Conservation (phyloP, 2,797 vertebrate genomes). For the Harpagifer antarcticus region DNA sequence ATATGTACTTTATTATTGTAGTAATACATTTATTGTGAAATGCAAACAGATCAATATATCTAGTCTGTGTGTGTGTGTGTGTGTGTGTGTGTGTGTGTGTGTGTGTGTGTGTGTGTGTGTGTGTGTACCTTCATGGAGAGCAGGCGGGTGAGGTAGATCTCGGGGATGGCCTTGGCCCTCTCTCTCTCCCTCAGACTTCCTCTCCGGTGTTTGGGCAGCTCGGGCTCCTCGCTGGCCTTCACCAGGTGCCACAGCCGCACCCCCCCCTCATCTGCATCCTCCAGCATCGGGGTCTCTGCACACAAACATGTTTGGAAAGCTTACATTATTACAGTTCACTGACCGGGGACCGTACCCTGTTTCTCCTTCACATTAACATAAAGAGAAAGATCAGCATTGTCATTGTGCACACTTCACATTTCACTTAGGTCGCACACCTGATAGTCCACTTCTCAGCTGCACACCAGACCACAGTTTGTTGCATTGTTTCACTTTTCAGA, state of each 20-base stretch:
- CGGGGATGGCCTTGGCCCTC: constrained; percentile 96
- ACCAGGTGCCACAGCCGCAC: constrained; percentile 97
- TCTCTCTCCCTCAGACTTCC: constrained; percentile 95
- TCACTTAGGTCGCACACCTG: no score
- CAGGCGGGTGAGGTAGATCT: constrained; percentile 97
- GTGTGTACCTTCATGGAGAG: constrained; percentile 95
- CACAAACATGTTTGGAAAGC: neutral
- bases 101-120: constrained; percentile 20
- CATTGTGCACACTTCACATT: no score
- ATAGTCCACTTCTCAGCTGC: no score
- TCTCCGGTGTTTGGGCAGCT: constrained; percentile 93
- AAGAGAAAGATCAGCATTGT: neutral
- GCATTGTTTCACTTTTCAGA: no score
- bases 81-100: constrained; percentile 10
- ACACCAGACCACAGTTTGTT: no score
- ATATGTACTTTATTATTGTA: no score
- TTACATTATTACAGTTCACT: neutral
- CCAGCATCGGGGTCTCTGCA: constrained; percentile 97
- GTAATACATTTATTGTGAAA: no score
- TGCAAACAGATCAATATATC: no score
- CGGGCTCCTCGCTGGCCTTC: constrained; percentile 96
- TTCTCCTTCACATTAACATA: neutral
- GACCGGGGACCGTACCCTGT: neutral
- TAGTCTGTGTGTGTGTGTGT: no score
- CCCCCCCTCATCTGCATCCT: constrained; percentile 97